Evolutionary conservation across 37 sponge, comb jelly and placozoan genomes (phyloP).

Genomic region (Eunapius fragilis): DNA sequence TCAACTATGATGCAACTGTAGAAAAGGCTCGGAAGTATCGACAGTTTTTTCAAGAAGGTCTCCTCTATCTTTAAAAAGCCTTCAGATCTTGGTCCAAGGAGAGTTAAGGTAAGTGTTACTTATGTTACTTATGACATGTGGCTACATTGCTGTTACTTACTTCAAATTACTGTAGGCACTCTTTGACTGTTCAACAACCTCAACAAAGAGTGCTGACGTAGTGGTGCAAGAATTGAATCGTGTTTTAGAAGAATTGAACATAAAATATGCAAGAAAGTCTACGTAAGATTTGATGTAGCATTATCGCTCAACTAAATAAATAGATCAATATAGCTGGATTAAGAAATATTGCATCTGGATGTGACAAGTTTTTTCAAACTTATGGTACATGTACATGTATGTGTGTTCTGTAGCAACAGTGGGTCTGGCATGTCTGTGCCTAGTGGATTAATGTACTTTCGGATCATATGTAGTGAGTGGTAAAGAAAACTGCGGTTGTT

Average conservation of each 20-base stretch:
- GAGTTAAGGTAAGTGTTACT: slow-evolving; percentile 21
- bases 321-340: too few species aligned
- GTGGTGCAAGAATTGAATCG: background rate
- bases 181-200: background rate
- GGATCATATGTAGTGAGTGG: too few species aligned
- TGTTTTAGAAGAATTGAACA: background rate
- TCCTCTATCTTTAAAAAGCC: slow-evolving; percentile 13
- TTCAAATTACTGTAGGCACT: background rate
- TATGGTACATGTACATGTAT: too few species aligned
- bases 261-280: background rate
- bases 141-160: too few species aligned
- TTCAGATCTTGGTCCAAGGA: slow-evolving; percentile 16
- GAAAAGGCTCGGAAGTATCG: slow-evolving; percentile 31
- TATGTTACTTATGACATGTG: too few species aligned
- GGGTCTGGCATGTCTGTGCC: too few species aligned
- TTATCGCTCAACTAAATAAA: too few species aligned
- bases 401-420: too few species aligned
- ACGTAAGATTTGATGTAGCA: background rate
- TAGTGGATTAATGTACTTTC: too few species aligned
- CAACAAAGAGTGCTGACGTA: background rate
- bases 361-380: too few species aligned
- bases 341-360: too few species aligned
- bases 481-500: too few species aligned
- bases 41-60: slow-evolving; percentile 31
- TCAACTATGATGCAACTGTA: background rate